Conservation (phyloP, 2,797 vertebrate genomes). For the Chiroxiphia lanceolata region DNA sequence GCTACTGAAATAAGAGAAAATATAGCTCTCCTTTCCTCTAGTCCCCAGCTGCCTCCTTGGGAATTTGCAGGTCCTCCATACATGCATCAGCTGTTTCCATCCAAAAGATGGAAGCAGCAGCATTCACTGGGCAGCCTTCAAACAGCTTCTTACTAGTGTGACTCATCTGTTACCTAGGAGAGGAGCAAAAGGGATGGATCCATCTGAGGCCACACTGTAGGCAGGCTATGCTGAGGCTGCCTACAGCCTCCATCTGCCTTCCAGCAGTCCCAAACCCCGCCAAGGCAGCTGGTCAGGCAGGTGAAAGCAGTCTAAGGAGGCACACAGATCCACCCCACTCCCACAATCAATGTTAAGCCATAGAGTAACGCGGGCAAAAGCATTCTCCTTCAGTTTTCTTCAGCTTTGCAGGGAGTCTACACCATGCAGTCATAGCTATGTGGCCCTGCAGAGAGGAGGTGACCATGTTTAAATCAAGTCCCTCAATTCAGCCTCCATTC, state of each 20-base stretch:
- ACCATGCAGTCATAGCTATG: neutral
- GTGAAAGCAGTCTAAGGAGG: neutral
- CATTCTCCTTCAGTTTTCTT: neutral
- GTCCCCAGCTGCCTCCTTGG: neutral
- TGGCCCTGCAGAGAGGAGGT: neutral
- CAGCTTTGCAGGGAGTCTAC: neutral
- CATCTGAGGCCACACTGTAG: slow-evolving; percentile 18
- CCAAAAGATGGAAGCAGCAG: slow-evolving; percentile 4
- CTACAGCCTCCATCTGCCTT: slow-evolving; percentile 57
- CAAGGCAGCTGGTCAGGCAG: neutral
- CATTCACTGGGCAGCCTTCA: neutral
- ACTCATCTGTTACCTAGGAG: slow-evolving; percentile 64
- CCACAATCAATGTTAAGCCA: neutral
- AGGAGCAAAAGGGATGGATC: slow-evolving; percentile 20
- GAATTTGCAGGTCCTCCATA: neutral
- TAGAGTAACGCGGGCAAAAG: neutral
- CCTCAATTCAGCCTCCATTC: neutral
- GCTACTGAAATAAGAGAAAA: neutral
- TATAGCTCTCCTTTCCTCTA: neutral
- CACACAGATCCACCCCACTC: neutral
- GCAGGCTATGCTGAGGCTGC: slow-evolving; percentile 11
- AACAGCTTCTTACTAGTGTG: neutral
- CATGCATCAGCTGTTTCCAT: neutral
- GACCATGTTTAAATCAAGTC: neutral
- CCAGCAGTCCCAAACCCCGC: neutral